Evolutionary conservation across 2,888 invertebrate species (phyloP).

Genomic region (Aquatica leii): DNA sequence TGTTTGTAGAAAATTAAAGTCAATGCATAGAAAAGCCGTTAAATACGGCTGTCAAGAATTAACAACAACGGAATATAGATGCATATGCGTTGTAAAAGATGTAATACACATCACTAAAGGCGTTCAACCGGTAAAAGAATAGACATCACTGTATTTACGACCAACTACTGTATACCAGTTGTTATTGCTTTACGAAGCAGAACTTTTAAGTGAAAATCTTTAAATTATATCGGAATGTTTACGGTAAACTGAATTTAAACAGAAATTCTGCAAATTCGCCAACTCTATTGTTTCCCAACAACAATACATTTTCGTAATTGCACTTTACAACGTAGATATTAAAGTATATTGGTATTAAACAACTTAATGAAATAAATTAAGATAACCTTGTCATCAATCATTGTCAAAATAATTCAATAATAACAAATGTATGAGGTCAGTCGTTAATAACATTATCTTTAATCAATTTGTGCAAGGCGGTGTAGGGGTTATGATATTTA

Average conservation of each 20-base stretch:
- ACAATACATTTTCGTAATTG: conserved; percentile 10
- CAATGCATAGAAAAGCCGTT: conserved; percentile 12
- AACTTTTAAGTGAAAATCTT: conserved; percentile 4
- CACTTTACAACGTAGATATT: conserved; percentile 11
- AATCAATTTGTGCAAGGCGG: conserved; percentile 15
- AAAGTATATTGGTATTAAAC: conserved; percentile 25
- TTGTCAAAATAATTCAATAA: conserved; percentile 32
- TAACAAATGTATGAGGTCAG: conserved; percentile 24
- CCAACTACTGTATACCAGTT: conserved; percentile 11
- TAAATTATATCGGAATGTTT: background rate
- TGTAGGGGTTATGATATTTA: conserved; percentile 17
- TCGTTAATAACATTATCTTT: conserved; percentile 29
- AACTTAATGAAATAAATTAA: conserved; percentile 21
- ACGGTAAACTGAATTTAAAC: background rate
- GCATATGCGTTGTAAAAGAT: conserved; percentile 24
- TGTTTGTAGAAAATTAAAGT: too few relatives aligned
- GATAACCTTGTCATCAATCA: conserved; percentile 33
- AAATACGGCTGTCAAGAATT: conserved; percentile 18
- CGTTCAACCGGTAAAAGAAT: conserved; percentile 24
- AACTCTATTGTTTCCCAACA: conserved; percentile 10
- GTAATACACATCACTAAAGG: conserved; percentile 21
- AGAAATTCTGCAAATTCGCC: background rate
- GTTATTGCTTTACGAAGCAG: conserved; percentile 11
- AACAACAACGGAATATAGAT: conserved; percentile 11
- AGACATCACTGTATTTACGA: conserved; percentile 20